Conservation (phyloP, 2,797 vertebrate genomes). For the Crenichthys baileyi region DNA sequence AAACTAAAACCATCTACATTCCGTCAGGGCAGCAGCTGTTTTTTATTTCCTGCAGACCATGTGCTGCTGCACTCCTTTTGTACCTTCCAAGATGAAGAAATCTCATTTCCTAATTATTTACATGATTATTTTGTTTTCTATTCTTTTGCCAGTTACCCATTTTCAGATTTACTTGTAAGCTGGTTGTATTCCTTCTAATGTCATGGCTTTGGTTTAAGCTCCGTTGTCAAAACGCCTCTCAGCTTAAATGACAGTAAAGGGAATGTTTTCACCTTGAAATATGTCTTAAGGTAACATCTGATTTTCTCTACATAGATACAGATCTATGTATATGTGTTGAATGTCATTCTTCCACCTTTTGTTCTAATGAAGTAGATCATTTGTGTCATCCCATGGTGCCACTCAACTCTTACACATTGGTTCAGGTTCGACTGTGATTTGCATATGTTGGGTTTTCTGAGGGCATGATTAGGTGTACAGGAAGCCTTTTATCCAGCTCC, state of each 20-base stretch:
- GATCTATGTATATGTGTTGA: slow-evolving; percentile 35
- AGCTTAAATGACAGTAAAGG: slow-evolving; percentile 9
- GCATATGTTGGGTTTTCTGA: slow-evolving; percentile 29
- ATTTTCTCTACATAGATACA: background rate
- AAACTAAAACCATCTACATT: background rate
- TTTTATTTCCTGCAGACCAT: background rate
- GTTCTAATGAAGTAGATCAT: slow-evolving; percentile 37
- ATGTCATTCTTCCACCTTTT: slow-evolving; percentile 52
- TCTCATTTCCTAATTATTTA: background rate
- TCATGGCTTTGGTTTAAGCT: too few relatives aligned
- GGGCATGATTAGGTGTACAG: slow-evolving; percentile 14
- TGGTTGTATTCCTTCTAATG: too few relatives aligned
- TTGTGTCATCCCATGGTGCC: slow-evolving; percentile 58
- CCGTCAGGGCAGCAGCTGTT: background rate
- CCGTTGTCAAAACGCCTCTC: background rate
- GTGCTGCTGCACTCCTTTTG: background rate
- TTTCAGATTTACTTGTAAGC: too few relatives aligned
- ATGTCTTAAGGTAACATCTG: slow-evolving; percentile 8
- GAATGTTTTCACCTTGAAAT: slow-evolving; percentile 1
- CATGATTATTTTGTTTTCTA: background rate
- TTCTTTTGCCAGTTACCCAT: background rate
- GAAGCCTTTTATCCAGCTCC: slow-evolving; percentile 30
- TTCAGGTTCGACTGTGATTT: slow-evolving; percentile 64
- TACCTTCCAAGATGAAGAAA: background rate
- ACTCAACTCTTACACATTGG: slow-evolving; percentile 64